Evolutionary conservation across 1,140 invertebrate genomes (phyloP), one percentile per base, ranked within the genome.

Genomic region (Rhopalosiphum maidis): DNA sequence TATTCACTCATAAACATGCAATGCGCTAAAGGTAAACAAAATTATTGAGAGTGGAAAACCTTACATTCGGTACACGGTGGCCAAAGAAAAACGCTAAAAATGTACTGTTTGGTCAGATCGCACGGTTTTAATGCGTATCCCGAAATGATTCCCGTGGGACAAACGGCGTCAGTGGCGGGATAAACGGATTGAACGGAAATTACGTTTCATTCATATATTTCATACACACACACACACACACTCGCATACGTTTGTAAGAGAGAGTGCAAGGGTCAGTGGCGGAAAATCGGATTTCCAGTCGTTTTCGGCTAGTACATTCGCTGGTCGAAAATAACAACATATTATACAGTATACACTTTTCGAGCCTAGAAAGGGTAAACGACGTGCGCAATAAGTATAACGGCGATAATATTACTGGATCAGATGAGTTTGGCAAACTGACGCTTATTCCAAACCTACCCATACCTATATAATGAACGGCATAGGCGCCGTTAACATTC

Each of bases 111-210:
- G 35, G 82, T 23, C 22, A 2, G 37, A 18, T 8, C 82, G 21
- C 82, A 3, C 21, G 22, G 35, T 83, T 11, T 83, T 41, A 37
- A 83, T 41, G 82, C 35, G 82, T 41, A 23, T 83, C 82, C 37
- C 82, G 82, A 83, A 83, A 83, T 83, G n/a, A 83, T 41, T 83
- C 82, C 37, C 82, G 35, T 37, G 82, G 82, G 82, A 83, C 37
- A 22, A 83, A 30, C 82, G 25, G 2, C 82, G 82, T 83, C 82
- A 11, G 82, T 41, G 82, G 82, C 35, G 82, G 35, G 37, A 41
- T 83, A 41, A 83, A 83, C 82, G 35, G 82, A 83, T 83, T 83
- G 22, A 83, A 41, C 82, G 82, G 82, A 83, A 41, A 83, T 83
- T 83, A 41, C 82, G 82, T 83, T 83, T 83, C 35, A 23, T 41